Conservation (phyloP, 2,888 invertebrate species). For the Ligdia adustata region DNA sequence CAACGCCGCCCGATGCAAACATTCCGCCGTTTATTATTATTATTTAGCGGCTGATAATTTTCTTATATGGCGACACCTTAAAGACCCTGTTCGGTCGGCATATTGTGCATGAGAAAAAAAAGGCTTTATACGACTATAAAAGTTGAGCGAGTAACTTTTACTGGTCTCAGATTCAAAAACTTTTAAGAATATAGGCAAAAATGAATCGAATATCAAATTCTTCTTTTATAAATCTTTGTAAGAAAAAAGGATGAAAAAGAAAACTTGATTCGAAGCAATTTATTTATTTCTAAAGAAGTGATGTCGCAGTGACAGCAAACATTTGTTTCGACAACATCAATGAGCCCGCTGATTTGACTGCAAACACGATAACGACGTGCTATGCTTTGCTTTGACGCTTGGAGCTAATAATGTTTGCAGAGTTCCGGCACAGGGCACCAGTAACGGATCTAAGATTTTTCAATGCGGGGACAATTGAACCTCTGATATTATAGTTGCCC, state of each 20-base stretch:
- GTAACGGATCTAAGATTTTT: no score
- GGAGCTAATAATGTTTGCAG: constrained; percentile 22
- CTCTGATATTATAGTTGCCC: no score
- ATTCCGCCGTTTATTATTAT: constrained; percentile 30
- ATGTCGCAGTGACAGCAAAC: constrained; percentile 4
- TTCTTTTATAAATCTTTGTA: no score
- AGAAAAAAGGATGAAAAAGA: no score
- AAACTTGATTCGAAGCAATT: no score
- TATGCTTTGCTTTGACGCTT: constrained; percentile 22
- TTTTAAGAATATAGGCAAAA: no score
- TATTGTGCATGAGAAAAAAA: constrained; percentile 2
- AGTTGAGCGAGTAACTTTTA: neutral
- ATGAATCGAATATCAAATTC: no score
- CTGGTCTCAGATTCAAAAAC: no score
- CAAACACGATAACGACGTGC: constrained; percentile 22
- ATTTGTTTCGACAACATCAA: constrained; percentile 25
- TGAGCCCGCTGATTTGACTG: constrained; percentile 11
- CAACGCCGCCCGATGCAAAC: constrained; percentile 19
- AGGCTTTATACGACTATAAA: neutral
- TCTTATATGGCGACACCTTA: constrained; percentile 25
- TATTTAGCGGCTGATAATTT: constrained; percentile 34
- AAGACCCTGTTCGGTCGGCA: constrained; percentile 6
- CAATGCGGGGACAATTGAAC: no score
- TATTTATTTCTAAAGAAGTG: constrained; percentile 3
- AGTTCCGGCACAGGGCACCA: constrained; percentile 5